Percentiles rank a stretch among this genome's conserved stretches.
phyloP scores from a whole-genome alignment of 2,888 invertebrate species.

The Petrolisthes cinctipes region DNA sequence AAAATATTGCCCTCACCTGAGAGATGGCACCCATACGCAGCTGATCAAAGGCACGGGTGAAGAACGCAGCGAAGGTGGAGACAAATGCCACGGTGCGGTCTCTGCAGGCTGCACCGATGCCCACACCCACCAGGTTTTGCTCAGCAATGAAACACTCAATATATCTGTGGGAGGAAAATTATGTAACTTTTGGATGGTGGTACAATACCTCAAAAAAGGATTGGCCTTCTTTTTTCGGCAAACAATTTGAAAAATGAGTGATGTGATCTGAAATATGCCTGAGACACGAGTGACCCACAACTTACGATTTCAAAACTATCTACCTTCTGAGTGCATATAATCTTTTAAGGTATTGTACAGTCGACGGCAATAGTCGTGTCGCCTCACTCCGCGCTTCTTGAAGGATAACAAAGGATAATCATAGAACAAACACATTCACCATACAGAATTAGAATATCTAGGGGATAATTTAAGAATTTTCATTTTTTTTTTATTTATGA shows the following conservation, averaged over 20 bases:
- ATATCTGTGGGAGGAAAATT: conserved; percentile 75
- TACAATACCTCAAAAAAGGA: no score
- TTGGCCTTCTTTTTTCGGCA: no score
- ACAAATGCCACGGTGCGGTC: conserved; percentile 93
- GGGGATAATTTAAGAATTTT: no score
- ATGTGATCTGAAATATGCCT: not conserved
- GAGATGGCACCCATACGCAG: conserved; percentile 99
- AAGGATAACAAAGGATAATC: no score
- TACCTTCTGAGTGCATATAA: not conserved
- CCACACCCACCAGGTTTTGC: conserved; percentile 96
- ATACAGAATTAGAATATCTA: no score
- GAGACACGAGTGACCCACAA: not conserved
- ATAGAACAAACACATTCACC: no score
- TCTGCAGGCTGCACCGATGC: conserved; percentile 93
- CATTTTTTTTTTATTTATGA: no score
- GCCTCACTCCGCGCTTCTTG: no score
- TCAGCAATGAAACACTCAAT: conserved; percentile 99
- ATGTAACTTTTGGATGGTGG: not conserved
- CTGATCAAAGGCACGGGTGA: conserved; percentile 79
- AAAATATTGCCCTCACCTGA: conserved; percentile 74
- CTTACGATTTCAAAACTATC: not conserved
- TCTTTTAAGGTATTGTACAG: no score
- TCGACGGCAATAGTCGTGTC: no score
- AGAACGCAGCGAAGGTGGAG: conserved; percentile 98
- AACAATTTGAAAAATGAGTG: no score